A percentile compares a stretch with the other conserved stretches of the same genome.
These are phyloP conservation scores for Mythimna ferrago DNA, from an alignment of 2,888 invertebrate genomes.

Conservation along the genomic window DNA sequence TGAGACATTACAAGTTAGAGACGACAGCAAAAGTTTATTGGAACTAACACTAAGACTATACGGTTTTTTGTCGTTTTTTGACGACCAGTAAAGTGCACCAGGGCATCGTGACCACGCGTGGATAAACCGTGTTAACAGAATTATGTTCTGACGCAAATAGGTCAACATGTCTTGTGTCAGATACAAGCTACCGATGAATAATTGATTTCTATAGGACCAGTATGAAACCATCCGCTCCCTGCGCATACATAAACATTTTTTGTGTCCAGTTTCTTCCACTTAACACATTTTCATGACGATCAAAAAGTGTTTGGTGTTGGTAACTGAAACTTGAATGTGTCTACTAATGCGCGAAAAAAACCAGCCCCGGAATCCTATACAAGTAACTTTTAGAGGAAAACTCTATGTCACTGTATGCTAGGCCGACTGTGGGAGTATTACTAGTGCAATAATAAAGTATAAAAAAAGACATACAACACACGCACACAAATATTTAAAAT, in stretches of 20 bases:
- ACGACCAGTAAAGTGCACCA: not conserved
- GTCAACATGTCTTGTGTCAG: not conserved
- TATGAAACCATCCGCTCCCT: no score
- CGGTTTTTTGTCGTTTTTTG: not conserved
- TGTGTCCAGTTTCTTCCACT: no score
- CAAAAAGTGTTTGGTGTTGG: no score
- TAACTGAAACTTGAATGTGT: no score
- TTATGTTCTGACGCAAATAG: not conserved
- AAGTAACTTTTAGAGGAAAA: not conserved
- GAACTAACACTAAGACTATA: not conserved
- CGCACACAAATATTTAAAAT: not conserved
- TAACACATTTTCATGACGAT: no score
- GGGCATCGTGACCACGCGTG: not conserved
- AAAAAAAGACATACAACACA: not conserved
- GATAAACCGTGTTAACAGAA: not conserved
- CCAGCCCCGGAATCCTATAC: not conserved
- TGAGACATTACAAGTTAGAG: not conserved
- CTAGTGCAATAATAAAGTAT: slow-evolving; percentile 7
- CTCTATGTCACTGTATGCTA: not conserved
- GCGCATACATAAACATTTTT: no score
- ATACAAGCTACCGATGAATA: no score
- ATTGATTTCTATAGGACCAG: no score
- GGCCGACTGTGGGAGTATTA: not conserved
- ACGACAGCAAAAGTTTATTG: not conserved
- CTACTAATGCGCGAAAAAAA: not conserved